phyloP scores from a whole-genome alignment of 2,113 vertebrate species.

The Peromyscus maniculatus region DNA sequence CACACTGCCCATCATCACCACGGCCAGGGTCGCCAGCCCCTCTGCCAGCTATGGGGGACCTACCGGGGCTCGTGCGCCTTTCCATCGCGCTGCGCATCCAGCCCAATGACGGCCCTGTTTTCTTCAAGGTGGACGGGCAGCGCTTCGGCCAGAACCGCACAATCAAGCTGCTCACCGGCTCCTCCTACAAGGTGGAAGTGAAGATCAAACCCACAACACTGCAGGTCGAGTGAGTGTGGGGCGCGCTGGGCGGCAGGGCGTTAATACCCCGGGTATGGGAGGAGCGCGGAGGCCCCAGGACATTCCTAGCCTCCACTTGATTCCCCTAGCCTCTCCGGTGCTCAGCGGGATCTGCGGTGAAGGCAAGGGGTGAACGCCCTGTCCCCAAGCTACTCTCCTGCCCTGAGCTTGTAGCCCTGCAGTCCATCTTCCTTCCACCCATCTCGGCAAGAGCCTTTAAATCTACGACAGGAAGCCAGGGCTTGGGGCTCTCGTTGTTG shows the following conservation, averaged over 20 bases:
- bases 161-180: conserved; percentile 97
- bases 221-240: conserved; percentile 93
- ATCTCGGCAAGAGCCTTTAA: not conserved
- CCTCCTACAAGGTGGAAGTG: conserved; percentile 96
- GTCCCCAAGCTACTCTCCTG: not conserved
- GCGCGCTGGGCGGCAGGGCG: not conserved
- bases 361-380: not conserved
- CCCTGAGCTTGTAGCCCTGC: not conserved
- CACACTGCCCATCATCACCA: not conserved
- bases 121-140: conserved; percentile 97
- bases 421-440: not conserved
- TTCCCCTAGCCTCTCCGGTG: not conserved
- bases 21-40: not conserved
- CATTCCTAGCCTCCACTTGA: not conserved
- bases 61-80: conserved; percentile 93
- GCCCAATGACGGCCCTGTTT: conserved; percentile 95
- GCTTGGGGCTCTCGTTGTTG: not conserved
- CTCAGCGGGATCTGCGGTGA: not conserved
- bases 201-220: conserved; percentile 94
- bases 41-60: conserved; percentile 90
- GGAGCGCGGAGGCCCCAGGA: not conserved
- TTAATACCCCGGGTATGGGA: not conserved
- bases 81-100: conserved; percentile 95
- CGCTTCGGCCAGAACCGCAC: conserved; percentile 97
- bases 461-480: not conserved